Percentiles rank a stretch among this genome's conserved stretches.
phyloP scores from a whole-genome alignment of 1,140 invertebrate species.

The Melipona quadrifasciata region DNA sequence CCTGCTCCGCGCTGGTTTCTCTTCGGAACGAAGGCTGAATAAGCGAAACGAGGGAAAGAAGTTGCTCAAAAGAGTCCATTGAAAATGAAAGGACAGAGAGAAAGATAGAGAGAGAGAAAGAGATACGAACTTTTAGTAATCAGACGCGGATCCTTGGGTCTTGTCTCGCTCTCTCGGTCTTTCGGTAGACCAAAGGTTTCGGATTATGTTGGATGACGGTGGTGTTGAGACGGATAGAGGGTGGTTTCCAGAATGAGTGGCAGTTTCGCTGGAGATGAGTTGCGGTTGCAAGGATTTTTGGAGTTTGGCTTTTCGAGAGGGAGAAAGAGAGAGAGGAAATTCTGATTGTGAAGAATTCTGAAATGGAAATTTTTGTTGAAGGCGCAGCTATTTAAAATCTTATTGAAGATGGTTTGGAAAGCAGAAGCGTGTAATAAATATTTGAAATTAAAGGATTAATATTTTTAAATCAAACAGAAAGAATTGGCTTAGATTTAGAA shows the following conservation, averaged over 20 bases:
- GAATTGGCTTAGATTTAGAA: too few species aligned
- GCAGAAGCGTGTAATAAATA: too few species aligned
- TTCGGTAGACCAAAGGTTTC: background rate
- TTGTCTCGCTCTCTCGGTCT: background rate
- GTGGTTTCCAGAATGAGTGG: background rate
- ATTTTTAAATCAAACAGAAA: too few species aligned
- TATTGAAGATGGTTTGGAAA: too few species aligned
- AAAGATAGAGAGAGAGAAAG: background rate
- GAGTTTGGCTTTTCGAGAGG: background rate
- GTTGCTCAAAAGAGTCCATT: conserved; percentile 8
- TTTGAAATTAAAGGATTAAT: too few species aligned
- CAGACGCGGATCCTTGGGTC: conserved; percentile 1
- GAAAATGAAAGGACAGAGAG: background rate
- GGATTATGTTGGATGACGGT: background rate
- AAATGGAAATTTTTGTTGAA: too few species aligned
- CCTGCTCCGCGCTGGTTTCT: background rate
- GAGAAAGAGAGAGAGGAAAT: background rate
- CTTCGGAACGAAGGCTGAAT: conserved; percentile 18
- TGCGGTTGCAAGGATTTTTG: background rate
- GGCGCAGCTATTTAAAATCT: too few species aligned
- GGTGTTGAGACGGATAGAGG: background rate
- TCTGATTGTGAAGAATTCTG: background rate
- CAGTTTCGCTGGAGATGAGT: background rate
- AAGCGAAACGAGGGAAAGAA: conserved; percentile 35
- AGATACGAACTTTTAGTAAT: conserved; percentile 18